Base-by-base conservation (phyloP, 64 coral and sea anemone genomes). In the Montipora efflorescens region DNA sequence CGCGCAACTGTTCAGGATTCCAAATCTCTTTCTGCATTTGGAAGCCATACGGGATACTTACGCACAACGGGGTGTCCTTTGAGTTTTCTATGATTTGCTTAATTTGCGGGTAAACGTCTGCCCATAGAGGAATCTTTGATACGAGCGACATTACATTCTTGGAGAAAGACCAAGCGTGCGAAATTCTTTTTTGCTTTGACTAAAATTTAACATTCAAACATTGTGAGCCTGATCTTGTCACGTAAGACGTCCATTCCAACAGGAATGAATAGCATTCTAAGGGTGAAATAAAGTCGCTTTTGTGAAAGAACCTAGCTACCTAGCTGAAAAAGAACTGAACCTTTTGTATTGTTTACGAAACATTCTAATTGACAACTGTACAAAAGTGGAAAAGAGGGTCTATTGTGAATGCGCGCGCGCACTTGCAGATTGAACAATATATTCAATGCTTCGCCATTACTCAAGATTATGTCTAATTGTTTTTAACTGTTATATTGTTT, bases 1-100 rank as follows among this genome's bases (percentile, higher is more conserved):
- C 80, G 21, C 92, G 75, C 21, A 99, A 58, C 14, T 14, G 47
- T 28, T 99, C 92, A 18, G 94, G 86, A 74, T 94, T 94, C 92
- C 95, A 99, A 50, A 96, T 71, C 25, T 85, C 20, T 16, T 96
- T 89, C 19, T 90, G 83, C 45, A 95, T 52, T 74, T 99, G 98
- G 51, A 99, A 78, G 4, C 98, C 98, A 16, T 99, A 99, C 6
- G 98, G 95, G 45, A 99, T 94, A 16, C 89, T 90, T 2, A 99
- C 88, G 1, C 74, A 78, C 10, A 82, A 84, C 7, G 77, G 48
- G 5, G 68, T 67, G 36, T 99, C 93, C 10, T 45, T 80, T 46
- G 78, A 74, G 43, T 93, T 85, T 44, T 80, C 73, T 5, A 99
- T 18, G 15, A 91, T 88, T 16, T 95, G 80, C 9, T 46, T 50